phyloP scores from a whole-genome alignment of 2,113 vertebrate genomes.

The Sitta europaea region DNA sequence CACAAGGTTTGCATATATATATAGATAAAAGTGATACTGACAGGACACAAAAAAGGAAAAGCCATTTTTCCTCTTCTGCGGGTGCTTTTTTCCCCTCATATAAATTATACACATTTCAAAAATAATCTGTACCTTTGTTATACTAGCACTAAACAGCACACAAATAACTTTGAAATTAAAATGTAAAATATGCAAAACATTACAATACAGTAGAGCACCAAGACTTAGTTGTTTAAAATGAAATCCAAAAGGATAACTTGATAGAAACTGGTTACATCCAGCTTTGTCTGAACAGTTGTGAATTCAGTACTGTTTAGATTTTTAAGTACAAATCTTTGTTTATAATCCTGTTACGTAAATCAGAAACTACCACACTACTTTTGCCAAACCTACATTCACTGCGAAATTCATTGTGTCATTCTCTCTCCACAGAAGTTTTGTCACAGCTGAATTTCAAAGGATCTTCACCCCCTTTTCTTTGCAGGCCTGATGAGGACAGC shows the following conservation, averaged over 20 bases:
- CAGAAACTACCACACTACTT: background rate
- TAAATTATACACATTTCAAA: background rate
- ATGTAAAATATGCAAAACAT: background rate
- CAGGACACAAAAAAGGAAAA: background rate
- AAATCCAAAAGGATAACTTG: background rate
- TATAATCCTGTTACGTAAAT: background rate
- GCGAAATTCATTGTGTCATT: background rate
- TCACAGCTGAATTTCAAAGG: background rate
- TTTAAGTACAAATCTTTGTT: background rate
- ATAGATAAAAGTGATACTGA: background rate
- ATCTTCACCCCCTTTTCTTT: background rate
- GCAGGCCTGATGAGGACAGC: background rate
- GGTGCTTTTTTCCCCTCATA: background rate
- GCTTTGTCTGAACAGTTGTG: background rate
- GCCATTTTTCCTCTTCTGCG: background rate
- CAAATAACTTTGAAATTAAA: background rate
- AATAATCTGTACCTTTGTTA: background rate
- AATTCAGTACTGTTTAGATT: background rate
- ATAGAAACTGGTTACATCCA: background rate
- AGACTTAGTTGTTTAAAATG: background rate
- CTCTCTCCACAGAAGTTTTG: background rate
- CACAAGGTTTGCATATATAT: rapidly evolving
- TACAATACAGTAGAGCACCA: rapidly evolving
- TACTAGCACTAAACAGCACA: background rate
- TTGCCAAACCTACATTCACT: background rate